Conservation (phyloP, 2,797 vertebrate species). For the Hapalemur alaotrensis region DNA sequence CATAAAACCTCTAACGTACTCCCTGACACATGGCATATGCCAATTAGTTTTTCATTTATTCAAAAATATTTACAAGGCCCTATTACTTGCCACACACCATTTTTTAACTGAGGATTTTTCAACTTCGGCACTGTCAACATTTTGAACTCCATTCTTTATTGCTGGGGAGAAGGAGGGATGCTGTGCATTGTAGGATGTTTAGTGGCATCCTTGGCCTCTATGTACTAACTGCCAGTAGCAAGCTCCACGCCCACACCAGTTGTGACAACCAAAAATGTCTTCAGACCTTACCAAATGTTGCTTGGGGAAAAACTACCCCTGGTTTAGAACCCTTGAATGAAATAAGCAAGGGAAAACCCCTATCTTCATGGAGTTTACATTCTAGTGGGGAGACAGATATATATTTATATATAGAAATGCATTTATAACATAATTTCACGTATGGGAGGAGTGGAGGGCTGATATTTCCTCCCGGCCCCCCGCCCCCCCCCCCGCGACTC, state of each 20-base stretch:
- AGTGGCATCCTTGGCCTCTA: neutral
- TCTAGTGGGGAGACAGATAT: neutral
- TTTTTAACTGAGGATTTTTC: neutral
- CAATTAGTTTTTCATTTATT: neutral
- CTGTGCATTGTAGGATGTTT: neutral
- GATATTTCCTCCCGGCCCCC: neutral
- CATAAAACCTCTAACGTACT: neutral
- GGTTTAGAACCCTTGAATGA: neutral
- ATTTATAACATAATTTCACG: neutral
- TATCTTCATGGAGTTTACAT: neutral
- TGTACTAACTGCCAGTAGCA: neutral
- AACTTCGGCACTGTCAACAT: neutral
- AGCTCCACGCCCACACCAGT: neutral
- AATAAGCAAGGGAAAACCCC: neutral
- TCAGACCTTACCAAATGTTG: neutral
- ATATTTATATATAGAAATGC: neutral
- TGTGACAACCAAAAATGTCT: neutral
- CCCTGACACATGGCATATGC: neutral
- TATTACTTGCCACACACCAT: neutral
- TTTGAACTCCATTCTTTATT: neutral
- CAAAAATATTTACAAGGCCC: neutral
- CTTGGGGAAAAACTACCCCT: neutral
- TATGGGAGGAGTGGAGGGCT: no score
- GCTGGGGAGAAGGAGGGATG: accelerated
- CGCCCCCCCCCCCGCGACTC: neutral